Evolutionary conservation across 2,113 vertebrate genomes (phyloP).

Genomic region (Leuciscus idus): DNA sequence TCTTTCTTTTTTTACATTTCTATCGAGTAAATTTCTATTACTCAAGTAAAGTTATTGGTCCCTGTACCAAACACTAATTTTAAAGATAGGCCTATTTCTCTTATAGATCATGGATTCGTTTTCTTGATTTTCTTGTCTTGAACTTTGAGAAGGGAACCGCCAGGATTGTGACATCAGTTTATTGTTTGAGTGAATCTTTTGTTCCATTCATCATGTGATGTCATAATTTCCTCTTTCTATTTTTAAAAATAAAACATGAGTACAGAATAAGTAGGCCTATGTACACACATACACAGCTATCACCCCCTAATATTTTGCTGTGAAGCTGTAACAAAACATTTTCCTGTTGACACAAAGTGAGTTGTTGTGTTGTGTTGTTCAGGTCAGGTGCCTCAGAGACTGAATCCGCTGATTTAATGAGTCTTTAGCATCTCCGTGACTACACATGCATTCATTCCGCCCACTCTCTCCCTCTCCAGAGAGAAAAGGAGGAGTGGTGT

Average conservation of each 20-base stretch:
- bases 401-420: background rate
- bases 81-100: background rate
- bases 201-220: background rate
- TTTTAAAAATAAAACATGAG: background rate
- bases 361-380: constrained; percentile 35
- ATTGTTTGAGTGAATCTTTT: background rate
- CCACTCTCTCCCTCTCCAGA: constrained; percentile 53
- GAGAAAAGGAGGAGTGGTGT: constrained; percentile 13
- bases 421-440: background rate
- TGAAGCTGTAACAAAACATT: background rate
- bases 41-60: too few relatives aligned
- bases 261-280: background rate
- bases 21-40: too few relatives aligned
- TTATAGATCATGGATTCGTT: background rate
- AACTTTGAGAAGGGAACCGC: background rate
- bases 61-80: too few relatives aligned
- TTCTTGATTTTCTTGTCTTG: background rate
- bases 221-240: background rate
- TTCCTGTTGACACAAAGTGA: background rate
- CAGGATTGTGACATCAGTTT: background rate
- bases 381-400: background rate
- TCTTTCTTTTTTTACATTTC: too few relatives aligned
- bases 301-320: background rate
- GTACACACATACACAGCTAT: too few relatives aligned
- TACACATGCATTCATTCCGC: constrained; percentile 39